Percentiles rank a stretch among this genome's conserved stretches.
Evolutionary conservation across 2,113 vertebrate genomes (phyloP).

Genomic region (Leucosticte australis): DNA sequence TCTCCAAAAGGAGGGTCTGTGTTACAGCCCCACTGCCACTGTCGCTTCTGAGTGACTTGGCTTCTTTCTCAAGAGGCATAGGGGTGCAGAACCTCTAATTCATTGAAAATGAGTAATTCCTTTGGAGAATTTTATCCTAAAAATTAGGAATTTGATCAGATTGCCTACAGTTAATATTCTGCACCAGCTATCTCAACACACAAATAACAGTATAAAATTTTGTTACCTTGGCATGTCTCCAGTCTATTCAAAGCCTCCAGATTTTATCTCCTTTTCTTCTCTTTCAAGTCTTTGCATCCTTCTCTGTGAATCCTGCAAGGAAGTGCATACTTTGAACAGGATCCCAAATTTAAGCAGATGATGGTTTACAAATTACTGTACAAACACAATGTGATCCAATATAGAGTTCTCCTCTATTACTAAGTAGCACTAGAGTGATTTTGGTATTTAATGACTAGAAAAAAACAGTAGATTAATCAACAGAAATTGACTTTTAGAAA

Average conservation of each 20-base stretch:
- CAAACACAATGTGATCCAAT: not conserved
- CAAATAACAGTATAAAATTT: not conserved
- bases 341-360: not conserved
- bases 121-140: not conserved
- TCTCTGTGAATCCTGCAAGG: not conserved
- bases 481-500: not conserved
- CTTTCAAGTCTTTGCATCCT: not conserved
- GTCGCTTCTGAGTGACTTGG: rapidly evolving
- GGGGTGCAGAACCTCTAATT: not conserved
- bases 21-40: too few relatives aligned
- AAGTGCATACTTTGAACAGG: not conserved
- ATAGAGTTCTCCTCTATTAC: not conserved
- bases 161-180: not conserved
- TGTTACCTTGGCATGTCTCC: not conserved
- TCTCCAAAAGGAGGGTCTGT: not conserved
- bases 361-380: not conserved
- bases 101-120: not conserved
- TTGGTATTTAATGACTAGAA: not conserved
- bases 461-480: not conserved
- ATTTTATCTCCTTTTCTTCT: not conserved
- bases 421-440: not conserved
- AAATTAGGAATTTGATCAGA: not conserved
- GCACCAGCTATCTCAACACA: not conserved
- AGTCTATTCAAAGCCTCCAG: not conserved
- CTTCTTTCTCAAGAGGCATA: not conserved